Base-by-base conservation (phyloP, 1,140 invertebrate genomes). In the Bathynomus jamesi region DNA sequence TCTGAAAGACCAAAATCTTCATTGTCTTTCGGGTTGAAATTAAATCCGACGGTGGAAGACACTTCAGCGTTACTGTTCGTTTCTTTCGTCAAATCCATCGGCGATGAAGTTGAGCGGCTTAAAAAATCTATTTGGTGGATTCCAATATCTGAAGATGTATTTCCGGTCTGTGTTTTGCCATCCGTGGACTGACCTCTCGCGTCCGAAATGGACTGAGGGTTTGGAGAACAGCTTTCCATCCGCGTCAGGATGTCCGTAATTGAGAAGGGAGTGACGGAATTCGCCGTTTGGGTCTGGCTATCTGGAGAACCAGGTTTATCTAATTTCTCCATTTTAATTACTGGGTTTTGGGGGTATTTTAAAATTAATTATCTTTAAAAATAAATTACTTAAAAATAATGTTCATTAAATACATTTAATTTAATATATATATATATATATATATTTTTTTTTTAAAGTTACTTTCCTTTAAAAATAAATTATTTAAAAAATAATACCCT, bases 181-280 rank as follows among this genome's bases (percentile, higher is more conserved):
- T 53, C 40, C 40, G 13, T 53, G 13, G 11, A 53, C 2, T 40
- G 21, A 21, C 2, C 2, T 53, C 40, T 21, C 21, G 13, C 21
- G 32, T 40, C 17, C 17, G 7, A 40, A 8, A 40, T 17, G 13
- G 2, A 53, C 21, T 53, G 21, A 17, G 1, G 21, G 5, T 53
- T 11, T 10, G 72, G 72, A 27, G 72, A 74, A n/a, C 67, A 65
- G 62, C 71, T 73, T 70, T 76, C 75, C 75, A 76, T 76, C 62
- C 71, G 67, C 17, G 75, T 76, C n/a, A 76, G 65, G 65, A 76
- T 76, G 69, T 76, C 75, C 30, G 75, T 69, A 66, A 76, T 76
- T 46, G 75, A 76, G 67, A 76, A 76, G 3, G 75, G 75, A 2
- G 75, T 76, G 29, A 76, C 75, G 60, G 75, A 71, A 17, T 66